Base-by-base conservation (phyloP, 2,113 vertebrate genomes). In the Myocastor coypus region DNA sequence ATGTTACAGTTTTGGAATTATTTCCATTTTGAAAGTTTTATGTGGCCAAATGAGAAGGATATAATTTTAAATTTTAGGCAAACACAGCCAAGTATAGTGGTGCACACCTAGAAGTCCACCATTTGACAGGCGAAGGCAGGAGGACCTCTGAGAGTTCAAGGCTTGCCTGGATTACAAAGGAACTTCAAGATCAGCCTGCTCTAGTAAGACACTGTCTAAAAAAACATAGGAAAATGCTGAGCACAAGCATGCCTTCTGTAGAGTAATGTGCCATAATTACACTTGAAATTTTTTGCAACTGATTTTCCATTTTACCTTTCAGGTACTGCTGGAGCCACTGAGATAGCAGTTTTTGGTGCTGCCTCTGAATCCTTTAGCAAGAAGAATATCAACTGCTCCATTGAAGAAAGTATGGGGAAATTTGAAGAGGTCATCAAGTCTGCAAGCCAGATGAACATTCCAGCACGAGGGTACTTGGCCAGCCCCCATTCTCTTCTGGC, bases 311-410 rank as follows among this genome's bases (percentile, higher is more conserved):
- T 97, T 0, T 97, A 4, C 98, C 92, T 98, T 98, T 95, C 97
- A 99, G 99, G 98, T 99, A 97, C 98, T 96, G 99, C 99, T 63
- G 99, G 99, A 73, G 99, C 99, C 92, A 99, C 98, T 57, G 99
- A 99, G 98, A 98, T 99, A 94, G 99, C 99, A 1, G 99, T 99
- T 91, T 99, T 99, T 98, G 99, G 98, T 16, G 99, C 99, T 42
- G 99, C 99, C 22, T 99, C 99, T 89, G 99, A 99, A 97, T 98
- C 98, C 34, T 99, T 99, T 96, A 99, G 98, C 97, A 99, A 98
- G 98, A 99, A 98, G 97, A 99, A 99, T 96, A 99, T 99, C 97
- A 99, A 99, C 97, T 99, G 99, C 97, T 99, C 99, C 71, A 99
- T 99, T 94, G 99, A 99, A 98, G 99, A 99, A 98, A 99, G 99